phyloP scores from a whole-genome alignment of 2,888 invertebrate species.

The Neria commutata region DNA sequence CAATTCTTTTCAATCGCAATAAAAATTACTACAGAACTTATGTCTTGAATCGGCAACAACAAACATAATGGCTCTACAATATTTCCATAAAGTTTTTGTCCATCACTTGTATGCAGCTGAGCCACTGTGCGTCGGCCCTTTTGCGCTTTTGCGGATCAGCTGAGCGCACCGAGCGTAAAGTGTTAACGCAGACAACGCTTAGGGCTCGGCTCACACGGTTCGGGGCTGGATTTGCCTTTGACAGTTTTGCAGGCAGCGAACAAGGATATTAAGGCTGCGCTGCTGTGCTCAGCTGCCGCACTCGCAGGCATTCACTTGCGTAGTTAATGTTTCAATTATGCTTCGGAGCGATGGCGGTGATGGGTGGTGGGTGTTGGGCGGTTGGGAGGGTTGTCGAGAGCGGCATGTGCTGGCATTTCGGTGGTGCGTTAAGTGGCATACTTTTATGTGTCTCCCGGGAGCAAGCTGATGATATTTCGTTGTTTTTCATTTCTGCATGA shows the following conservation, averaged over 20 bases:
- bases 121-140: too few relatives aligned
- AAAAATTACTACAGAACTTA: too few relatives aligned
- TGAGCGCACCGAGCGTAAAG: background rate
- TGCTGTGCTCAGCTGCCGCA: background rate
- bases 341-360: slow-evolving; percentile 19
- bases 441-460: slow-evolving; percentile 51
- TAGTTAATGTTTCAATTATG: slow-evolving; percentile 35
- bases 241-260: background rate
- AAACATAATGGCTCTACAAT: too few relatives aligned
- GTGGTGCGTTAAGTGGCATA: slow-evolving; percentile 46
- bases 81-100: too few relatives aligned
- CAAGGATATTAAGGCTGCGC: background rate
- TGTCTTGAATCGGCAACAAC: too few relatives aligned
- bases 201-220: background rate
- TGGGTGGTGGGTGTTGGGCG: slow-evolving; percentile 10
- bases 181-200: background rate
- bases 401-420: slow-evolving; percentile 11
- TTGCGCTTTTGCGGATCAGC: too few relatives aligned
- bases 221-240: background rate
- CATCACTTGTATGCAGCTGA: too few relatives aligned
- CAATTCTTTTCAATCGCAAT: too few relatives aligned
- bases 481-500: too few relatives aligned
- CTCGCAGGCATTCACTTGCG: slow-evolving; percentile 13
- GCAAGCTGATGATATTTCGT: slow-evolving; percentile 47
- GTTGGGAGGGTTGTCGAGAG: slow-evolving; percentile 18